Evolutionary conservation across 1,140 invertebrate species (phyloP), one percentile per base, ranked within the genome.

Genomic region (Caenorhabditis remanei): DNA sequence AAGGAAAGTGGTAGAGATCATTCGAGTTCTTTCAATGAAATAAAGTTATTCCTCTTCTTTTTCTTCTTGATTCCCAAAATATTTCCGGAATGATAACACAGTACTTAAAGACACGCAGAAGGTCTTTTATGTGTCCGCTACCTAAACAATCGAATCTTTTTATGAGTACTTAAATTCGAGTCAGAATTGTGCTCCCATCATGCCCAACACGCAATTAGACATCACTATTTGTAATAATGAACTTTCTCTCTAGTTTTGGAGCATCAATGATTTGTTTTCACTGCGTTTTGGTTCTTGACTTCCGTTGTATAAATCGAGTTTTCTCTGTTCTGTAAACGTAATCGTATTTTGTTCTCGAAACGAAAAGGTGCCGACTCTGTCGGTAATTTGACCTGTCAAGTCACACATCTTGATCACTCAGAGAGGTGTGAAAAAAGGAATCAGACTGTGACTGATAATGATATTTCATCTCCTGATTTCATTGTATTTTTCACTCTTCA

Each of bases 121-220:
- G 21, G 71, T 41, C 14, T 79, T 79, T 79, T 79, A 79, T 79
- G 71, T 79, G 32, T 79, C 46, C 71, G 71, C 71, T 79, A 79
- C 71, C 71, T 79, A 79, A 79, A 79, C 71, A 79, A 63, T 63
- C 61, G 61, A 24, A 79, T 71, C 65, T 79, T 79, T 79, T 79
- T 79, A 79, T 79, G 71, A 50, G 71, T n/a, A 79, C 71, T 79
- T 79, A 79, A 79, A 79, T 71, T 71, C 65, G 65, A 46, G 65
- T 71, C 65, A 71, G 19, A 21, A 46, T 14, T 79, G 71, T 79
- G 71, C 71, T 79, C 71, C 71, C 71, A 24, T 24, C 11, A 43
- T 50, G 11, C 13, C 9, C 13, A 41, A 46, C 19, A 65, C 63
- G 32, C 63, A 71, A 71, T 46, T 79, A 79, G 71, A 79, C 19